phyloP scores from a whole-genome alignment of 2,113 vertebrate genomes.

The Nettapus auritus region DNA sequence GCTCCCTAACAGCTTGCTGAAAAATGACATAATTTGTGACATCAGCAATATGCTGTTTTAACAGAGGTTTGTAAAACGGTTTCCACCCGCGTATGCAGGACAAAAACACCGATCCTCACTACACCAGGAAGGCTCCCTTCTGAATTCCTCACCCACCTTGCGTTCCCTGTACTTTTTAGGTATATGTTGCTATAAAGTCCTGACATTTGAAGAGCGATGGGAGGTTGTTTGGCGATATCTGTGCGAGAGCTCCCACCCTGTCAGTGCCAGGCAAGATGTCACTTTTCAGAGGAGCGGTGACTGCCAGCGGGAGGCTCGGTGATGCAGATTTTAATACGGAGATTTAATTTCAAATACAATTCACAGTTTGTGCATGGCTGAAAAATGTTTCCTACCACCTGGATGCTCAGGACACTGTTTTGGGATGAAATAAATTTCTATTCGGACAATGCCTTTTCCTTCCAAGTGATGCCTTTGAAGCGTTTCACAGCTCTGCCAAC shows the following conservation, averaged over 20 bases:
- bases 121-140: background rate
- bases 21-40: constrained; percentile 73
- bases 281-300: constrained; percentile 29
- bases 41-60: constrained; percentile 57
- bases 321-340: constrained; percentile 68
- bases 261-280: constrained; percentile 36
- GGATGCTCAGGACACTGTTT: constrained; percentile 44
- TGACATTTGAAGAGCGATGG: background rate
- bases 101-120: background rate
- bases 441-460: constrained; percentile 22
- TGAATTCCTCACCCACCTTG: background rate
- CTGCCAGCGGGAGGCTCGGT: constrained; percentile 2
- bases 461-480: constrained; percentile 37
- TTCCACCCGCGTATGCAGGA: constrained; percentile 7
- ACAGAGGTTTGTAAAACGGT: background rate
- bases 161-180: background rate
- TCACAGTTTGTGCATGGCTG: constrained; percentile 39
- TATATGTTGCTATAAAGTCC: background rate
- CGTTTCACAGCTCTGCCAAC: background rate
- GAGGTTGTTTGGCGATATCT: background rate
- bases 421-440: constrained; percentile 59
- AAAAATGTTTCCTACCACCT: constrained; percentile 61
- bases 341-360: constrained; percentile 72
- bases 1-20: constrained; percentile 47
- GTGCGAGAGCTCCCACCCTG: background rate